Evolutionary conservation across 2,888 invertebrate species (phyloP).

Genomic region (Octonoba sinensis): DNA sequence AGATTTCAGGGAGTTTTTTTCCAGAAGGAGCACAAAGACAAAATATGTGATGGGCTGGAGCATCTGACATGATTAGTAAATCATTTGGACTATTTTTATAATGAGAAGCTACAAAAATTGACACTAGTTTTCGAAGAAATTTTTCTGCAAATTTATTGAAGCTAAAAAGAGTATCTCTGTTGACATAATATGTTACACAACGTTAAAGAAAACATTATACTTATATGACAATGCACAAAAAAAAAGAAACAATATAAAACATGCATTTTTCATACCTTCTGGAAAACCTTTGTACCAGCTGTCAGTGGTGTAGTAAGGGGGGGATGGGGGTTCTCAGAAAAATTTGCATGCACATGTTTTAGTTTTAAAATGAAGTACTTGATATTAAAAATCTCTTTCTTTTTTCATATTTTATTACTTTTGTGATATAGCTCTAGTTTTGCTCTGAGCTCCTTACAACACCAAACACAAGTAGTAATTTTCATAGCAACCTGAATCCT

Average conservation of each 20-base stretch:
- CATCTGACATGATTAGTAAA: conserved; percentile 97
- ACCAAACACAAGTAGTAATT: too few relatives aligned
- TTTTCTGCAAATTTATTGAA: conserved; percentile 87
- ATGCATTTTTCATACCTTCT: not conserved
- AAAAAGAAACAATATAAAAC: not conserved
- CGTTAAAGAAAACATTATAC: conserved; percentile 14
- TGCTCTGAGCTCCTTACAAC: too few relatives aligned
- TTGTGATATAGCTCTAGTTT: too few relatives aligned
- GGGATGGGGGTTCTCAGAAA: too few relatives aligned
- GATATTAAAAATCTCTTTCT: too few relatives aligned
- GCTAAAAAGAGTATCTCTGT: conserved; percentile 93
- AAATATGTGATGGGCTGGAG: conserved; percentile 97
- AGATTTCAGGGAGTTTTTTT: conserved; percentile 85
- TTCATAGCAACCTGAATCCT: too few relatives aligned
- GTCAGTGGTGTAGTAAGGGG: too few relatives aligned
- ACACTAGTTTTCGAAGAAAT: conserved; percentile 91
- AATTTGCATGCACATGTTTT: too few relatives aligned
- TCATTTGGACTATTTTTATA: conserved; percentile 99
- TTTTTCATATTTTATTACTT: too few relatives aligned
- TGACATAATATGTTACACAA: conserved; percentile 72
- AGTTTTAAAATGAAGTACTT: too few relatives aligned
- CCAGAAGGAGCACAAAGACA: conserved; percentile 88
- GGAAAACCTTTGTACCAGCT: too few relatives aligned
- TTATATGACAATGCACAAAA: not conserved
- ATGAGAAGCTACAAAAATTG: conserved; percentile 96